Base-by-base conservation (phyloP, 2,888 invertebrate species). In the Leptinotarsa juncta region DNA sequence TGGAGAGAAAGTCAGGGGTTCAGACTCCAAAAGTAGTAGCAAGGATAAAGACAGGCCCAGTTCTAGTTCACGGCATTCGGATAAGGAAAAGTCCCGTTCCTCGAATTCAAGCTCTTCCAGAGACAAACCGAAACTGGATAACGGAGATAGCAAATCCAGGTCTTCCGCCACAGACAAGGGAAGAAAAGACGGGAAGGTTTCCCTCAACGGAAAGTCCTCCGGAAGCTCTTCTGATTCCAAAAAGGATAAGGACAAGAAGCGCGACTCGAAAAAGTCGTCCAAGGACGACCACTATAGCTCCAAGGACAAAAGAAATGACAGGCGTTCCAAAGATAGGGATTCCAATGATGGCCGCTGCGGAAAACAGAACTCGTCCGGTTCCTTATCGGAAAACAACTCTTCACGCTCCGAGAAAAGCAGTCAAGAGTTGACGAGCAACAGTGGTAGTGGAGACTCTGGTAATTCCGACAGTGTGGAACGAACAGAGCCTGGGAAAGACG, bases 241-340 rank as follows among this genome's bases (percentile, higher is more conserved):
- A 79, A 72, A 80, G 77, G 81, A 80, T 70, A 81, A 83, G 81
- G 79, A 84, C 81, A 80, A 79, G 74, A 78, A 84, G 81, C 77
- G 80, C 18, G 83, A 84, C 18, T 75, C 78, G 20, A 84, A 83
- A 72, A 82, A 82, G 42, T 80, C 84, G 66, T 88, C 89, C 71
- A 91, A 91, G 83, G 95, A 95, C 83, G 95, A 95, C 86, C 94
- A 95, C 84, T 92, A 91, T 74, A 91, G 92, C 81, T 88, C 91
- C 5, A 92, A 93, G 53, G 90, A 91, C 0, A 92, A 93, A 83
- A 90, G 90, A 15, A 90, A 90, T 60, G 91, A 91, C 70, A 90
- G 95, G 10, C 89, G 95, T 67, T 95, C 95, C 0, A 94, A 94
- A 0, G 95, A 94, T 81, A 89, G 94, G 77, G 94, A 96, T 87